Base-by-base conservation (phyloP, 2,888 invertebrate genomes). In the Noctua janthina region DNA sequence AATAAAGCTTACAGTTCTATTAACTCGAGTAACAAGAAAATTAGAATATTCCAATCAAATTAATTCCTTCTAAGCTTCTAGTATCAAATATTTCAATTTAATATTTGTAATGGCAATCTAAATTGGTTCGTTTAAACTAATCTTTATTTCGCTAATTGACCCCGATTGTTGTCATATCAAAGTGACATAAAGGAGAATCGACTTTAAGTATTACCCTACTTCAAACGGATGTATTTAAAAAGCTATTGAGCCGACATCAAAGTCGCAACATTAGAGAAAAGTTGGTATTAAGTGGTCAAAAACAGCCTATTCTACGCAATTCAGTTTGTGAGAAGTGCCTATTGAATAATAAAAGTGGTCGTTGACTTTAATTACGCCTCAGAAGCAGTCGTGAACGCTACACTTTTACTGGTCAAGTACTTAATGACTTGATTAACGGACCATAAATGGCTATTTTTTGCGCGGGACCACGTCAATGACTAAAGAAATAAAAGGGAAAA, bases 381-480 rank as follows among this genome's bases (percentile, higher is more conserved):
- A 86, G 83, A 74, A 85, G 83, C 87, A 87, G 85, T 82, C 78
- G 82, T 79, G 79, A 84, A 78, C 71, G 75, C 35, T 69, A 89
- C 87, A 80, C 81, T 88, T 85, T 90, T 87, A 88, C 90, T 83
- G 78, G 83, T 84, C 80, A 83, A 87, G 79, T 86, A 89, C 90
- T 90, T 91, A 91, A 93, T 91, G 88, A 83, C 89, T 89, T 92
- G 91, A 93, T 93, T 92, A 93, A 93, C 92, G 91, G 88, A 89
- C 91, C 92, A 88, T 91, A 91, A 92, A 91, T 88, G 86, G 81
- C 85, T 84, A 81, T 91, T 86, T 91, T 90, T 83, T 89, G 70
- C 43, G 59, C 64, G 35, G 69, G 59, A 76, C 66, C 59, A 85
- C 87, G 84, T 85, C 86, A 89, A 87, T 86, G 79, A 62, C 23